Percentiles rank a stretch among this genome's conserved stretches.
phyloP scores from a whole-genome alignment of 2,888 invertebrate species.

The Chorisops tibialis region DNA sequence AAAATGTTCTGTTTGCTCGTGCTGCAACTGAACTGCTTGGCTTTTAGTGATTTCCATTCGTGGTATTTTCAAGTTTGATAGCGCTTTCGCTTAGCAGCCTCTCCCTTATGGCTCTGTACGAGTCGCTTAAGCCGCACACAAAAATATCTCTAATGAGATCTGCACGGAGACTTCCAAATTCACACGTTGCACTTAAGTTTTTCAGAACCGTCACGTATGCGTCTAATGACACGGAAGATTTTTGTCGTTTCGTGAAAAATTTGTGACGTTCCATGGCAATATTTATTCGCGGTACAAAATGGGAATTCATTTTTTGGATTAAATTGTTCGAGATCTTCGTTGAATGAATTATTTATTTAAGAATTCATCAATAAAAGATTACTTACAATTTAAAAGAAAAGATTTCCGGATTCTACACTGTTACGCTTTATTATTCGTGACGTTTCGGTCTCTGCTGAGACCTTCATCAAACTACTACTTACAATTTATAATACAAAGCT shows the following conservation, averaged over 20 bases:
- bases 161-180: conserved; percentile 31
- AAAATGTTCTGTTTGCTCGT: too few species aligned
- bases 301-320: conserved; percentile 28
- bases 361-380: too few species aligned
- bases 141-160: conserved; percentile 30
- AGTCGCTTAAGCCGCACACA: conserved; percentile 30
- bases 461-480: too few species aligned
- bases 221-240: conserved; percentile 7
- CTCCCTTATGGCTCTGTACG: conserved; percentile 29
- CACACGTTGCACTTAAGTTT: conserved; percentile 32
- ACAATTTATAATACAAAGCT: too few species aligned
- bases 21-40: conserved; percentile 26
- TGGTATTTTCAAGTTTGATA: conserved; percentile 28
- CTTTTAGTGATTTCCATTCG: conserved; percentile 28
- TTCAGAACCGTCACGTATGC: conserved; percentile 24
- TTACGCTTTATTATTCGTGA: too few species aligned
- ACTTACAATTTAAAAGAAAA: too few species aligned
- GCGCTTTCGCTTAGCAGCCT: conserved; percentile 32
- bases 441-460: too few species aligned
- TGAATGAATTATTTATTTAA: conserved; percentile 34
- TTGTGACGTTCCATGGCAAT: conserved; percentile 29
- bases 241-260: conserved; percentile 25
- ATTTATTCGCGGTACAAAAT: too few species aligned
- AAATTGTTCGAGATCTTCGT: conserved; percentile 28
- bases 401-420: too few species aligned